phyloP scores from a whole-genome alignment of 1,140 invertebrate species.

The Aphidius gifuensis region DNA sequence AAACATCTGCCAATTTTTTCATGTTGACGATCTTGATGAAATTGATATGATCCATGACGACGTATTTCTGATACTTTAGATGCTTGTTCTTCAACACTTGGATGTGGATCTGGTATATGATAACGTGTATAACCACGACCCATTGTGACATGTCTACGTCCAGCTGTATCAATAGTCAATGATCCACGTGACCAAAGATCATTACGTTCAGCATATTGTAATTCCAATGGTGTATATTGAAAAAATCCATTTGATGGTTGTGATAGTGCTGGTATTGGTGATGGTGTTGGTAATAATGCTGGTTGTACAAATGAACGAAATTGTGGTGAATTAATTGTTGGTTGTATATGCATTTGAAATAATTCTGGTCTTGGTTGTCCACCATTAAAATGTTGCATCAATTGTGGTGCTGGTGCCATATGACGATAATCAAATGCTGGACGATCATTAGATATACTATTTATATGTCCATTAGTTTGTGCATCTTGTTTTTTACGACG shows the following conservation, averaged over 20 bases:
- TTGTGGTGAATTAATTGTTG: conserved; percentile 1
- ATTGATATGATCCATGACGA: conserved; percentile 39
- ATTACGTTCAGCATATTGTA: conserved; percentile 36
- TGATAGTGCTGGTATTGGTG: conserved; percentile 8
- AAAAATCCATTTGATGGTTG: conserved; percentile 15
- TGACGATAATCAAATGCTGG: background rate
- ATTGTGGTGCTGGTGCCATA: background rate
- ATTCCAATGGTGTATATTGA: conserved; percentile 36
- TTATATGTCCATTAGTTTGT: too few relatives aligned
- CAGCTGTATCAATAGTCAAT: conserved; percentile 33
- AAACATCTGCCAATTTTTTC: conserved; percentile 33
- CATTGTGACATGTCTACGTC: conserved; percentile 38
- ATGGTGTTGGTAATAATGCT: conserved; percentile 26
- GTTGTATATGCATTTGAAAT: background rate
- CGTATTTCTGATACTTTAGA: conserved; percentile 36
- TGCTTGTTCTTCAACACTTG: conserved; percentile 28
- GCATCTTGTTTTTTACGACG: conserved; percentile 20
- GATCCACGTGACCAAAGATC: conserved; percentile 44
- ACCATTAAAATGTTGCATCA: background rate
- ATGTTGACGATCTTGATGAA: conserved; percentile 27
- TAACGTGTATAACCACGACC: conserved; percentile 45
- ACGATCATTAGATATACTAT: too few relatives aligned
- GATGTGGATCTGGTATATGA: conserved; percentile 34
- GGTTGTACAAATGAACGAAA: conserved; percentile 8
- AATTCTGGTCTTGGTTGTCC: background rate